Conservation (phyloP, 2,797 vertebrate genomes). For the Paramormyrops hopkinsi region DNA sequence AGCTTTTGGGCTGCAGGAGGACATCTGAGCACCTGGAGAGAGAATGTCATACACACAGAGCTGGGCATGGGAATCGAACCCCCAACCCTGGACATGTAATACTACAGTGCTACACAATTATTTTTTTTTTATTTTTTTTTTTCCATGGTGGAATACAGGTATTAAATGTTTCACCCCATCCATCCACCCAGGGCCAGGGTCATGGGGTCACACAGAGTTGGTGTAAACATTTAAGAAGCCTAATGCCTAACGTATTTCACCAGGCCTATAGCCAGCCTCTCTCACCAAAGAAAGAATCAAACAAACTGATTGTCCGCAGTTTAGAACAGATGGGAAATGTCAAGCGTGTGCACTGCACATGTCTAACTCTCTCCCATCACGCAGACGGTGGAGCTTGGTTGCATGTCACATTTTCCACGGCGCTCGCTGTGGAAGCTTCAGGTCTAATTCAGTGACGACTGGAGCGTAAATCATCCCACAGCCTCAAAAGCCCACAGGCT, state of each 20-base stretch:
- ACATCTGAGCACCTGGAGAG: background rate
- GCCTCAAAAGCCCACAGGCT: background rate
- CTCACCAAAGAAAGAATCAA: background rate
- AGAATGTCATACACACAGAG: background rate
- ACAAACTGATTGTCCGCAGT: background rate
- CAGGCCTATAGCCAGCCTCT: background rate
- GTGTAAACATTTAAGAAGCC: background rate
- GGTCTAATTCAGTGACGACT: background rate
- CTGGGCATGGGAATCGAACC: background rate
- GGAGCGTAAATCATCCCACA: background rate
- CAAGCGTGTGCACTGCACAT: background rate
- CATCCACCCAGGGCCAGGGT: background rate
- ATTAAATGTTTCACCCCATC: background rate
- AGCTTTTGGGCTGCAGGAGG: background rate
- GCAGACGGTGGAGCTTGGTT: background rate
- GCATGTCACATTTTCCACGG: background rate
- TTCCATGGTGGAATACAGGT: background rate
- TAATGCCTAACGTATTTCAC: background rate
- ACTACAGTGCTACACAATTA: background rate
- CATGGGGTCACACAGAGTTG: background rate
- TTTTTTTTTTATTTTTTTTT: background rate
- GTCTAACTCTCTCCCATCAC: background rate
- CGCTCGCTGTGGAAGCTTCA: background rate
- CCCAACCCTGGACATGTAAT: background rate
- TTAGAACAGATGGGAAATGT: slow-evolving; percentile 7